Evolutionary conservation across 2,888 invertebrate species (phyloP), one percentile per base, ranked within the genome.

Genomic region (Caenorhabditis macrosperma): DNA sequence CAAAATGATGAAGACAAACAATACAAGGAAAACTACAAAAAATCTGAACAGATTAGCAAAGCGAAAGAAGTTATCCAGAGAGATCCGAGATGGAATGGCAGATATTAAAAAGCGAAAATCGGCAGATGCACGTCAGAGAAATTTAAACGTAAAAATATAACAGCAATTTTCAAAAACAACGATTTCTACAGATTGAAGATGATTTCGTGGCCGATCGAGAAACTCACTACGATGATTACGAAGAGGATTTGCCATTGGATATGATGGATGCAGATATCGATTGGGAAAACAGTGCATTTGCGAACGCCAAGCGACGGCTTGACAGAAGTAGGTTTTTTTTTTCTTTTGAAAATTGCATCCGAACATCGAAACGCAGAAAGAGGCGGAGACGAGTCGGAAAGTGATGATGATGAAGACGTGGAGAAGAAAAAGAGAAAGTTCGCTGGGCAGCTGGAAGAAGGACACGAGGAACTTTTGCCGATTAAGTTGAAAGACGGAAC

Each of bases 221-320:
- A 35, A 63, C 76, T 55, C 84, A 83, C 57, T 83, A 78, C 50
- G 82, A 85, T 7, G 85, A 87, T 24, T 81, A 84, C 15, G 82
- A 82, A 26, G 84, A 88, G 64, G 71, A 81, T 20, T 66, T 88
- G 20, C 88, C 88, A 0, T 46, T 88, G 57, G 88, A 88, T 55
- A 88, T 88, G 88, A 59, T 88, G 60, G 85, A 88, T 68, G 86
- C 82, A 0, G 87, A 87, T 69, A 85, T 85, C 26, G 86, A 88
- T 72, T 86, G 87, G 87, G 82, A 86, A 55, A 83, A 82, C 28
- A 84, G 82, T 30, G 83, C 84, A 5, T 84, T 84, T 38, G 84
- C 85, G 7, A 63, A 52, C 4, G 61, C 77, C 12, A 83, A 84
- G 48, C 52, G 82, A 41, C 44, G 84, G 28, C 60, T 77, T 20